Conservation (phyloP, 30 jellyfish, hydroid and myxozoan species). For the Phacellophora camtschatica region DNA sequence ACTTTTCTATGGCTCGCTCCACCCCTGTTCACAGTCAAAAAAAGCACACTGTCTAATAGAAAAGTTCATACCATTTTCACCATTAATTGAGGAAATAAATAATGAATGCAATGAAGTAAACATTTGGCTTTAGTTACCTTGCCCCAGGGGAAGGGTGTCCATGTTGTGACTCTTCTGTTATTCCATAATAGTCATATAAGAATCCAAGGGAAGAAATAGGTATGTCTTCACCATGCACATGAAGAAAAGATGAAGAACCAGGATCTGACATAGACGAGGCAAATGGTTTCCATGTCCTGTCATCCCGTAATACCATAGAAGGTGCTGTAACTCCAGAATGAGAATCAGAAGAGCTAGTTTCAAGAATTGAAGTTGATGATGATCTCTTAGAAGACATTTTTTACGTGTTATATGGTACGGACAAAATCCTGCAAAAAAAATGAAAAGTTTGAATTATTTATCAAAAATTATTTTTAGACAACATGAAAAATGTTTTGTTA, state of each 20-base stretch:
- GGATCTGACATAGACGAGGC: constrained; percentile 30
- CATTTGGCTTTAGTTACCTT: constrained; percentile 1
- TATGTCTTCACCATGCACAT: constrained; percentile 48
- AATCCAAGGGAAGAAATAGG: constrained; percentile 63
- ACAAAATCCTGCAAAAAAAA: too few relatives aligned
- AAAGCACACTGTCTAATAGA: too few relatives aligned
- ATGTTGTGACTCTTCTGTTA: constrained; percentile 90
- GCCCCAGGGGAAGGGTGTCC: constrained; percentile 90
- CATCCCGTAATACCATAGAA: constrained; percentile 42
- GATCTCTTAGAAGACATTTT: background rate
- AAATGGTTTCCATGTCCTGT: constrained; percentile 69
- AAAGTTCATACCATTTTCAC: too few relatives aligned
- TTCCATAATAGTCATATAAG: constrained; percentile 86
- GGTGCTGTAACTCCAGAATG: constrained; percentile 23
- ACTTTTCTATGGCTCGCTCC: too few relatives aligned
- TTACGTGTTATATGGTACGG: too few relatives aligned
- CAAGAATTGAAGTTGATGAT: background rate
- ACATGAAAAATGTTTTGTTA: too few relatives aligned
- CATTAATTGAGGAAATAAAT: background rate
- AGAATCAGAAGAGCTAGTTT: background rate
- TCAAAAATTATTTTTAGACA: too few relatives aligned
- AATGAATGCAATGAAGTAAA: background rate
- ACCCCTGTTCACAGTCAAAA: too few relatives aligned
- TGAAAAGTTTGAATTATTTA: too few relatives aligned
- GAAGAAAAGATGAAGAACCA: constrained; percentile 28